A percentile compares a stretch with the other conserved stretches of the same genome.
Conservation (phyloP, 2,797 vertebrate species). For the Tragelaphus eurycerus region DNA sequence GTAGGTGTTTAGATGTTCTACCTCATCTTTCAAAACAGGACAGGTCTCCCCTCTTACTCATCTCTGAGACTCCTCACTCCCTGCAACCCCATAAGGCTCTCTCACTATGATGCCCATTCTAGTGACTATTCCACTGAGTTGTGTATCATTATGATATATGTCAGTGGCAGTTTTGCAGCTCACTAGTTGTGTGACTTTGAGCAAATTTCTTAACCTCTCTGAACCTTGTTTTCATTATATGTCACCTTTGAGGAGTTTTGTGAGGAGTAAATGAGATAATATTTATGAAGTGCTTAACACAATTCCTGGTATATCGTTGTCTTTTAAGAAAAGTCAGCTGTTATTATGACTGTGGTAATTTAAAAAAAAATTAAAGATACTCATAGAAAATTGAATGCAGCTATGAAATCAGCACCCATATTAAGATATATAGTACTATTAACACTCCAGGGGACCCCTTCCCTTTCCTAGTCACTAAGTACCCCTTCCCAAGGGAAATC, state of each 20-base stretch:
- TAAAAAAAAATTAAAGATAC: neutral
- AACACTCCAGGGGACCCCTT: no score
- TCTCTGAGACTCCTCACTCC: no score
- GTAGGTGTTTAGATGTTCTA: no score
- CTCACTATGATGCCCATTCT: rapidly evolving
- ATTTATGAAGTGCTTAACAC: neutral
- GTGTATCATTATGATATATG: neutral
- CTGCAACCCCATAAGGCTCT: rapidly evolving
- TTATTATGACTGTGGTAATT: neutral
- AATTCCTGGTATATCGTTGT: neutral
- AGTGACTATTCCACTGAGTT: neutral
- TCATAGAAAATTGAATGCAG: neutral
- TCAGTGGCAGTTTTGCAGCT: neutral
- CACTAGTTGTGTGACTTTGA: neutral
- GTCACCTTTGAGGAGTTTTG: neutral
- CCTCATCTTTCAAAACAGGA: neutral
- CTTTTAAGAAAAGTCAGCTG: neutral
- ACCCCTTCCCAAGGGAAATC: neutral
- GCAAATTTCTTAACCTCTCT: neutral
- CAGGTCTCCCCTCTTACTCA: neutral
- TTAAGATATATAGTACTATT: neutral
- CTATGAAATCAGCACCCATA: neutral
- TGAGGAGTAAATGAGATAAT: neutral
- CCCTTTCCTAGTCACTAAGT: neutral
- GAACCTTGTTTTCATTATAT: neutral